Evolutionary conservation across 37 sponge, comb jelly and placozoan genomes (phyloP).

Genomic region (Ianthella basta): DNA sequence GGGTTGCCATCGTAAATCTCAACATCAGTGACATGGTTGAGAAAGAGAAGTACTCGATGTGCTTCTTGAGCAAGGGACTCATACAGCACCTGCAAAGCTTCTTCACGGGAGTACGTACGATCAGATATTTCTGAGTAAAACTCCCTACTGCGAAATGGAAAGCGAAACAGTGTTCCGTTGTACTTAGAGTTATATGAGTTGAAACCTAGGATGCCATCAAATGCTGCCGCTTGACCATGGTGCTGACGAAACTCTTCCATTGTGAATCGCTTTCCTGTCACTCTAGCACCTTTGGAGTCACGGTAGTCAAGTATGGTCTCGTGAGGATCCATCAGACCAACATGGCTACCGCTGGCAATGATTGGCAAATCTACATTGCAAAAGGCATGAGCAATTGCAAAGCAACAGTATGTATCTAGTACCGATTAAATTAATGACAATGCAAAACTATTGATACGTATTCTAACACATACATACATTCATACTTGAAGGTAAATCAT

Average conservation of each 20-base stretch:
- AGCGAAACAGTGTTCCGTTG: conserved; percentile 75
- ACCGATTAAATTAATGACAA: no score
- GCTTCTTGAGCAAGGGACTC: conserved; percentile 52
- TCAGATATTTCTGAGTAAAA: conserved; percentile 43
- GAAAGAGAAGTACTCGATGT: conserved; percentile 59
- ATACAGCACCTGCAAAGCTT: conserved; percentile 44
- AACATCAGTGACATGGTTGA: conserved; percentile 52
- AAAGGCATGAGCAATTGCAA: no score
- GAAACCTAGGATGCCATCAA: conserved; percentile 45
- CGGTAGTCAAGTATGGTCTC: background rate
- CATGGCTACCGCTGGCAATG: conserved; percentile 51
- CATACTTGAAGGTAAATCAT: no score
- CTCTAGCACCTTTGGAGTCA: background rate
- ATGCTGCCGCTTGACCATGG: conserved; percentile 40
- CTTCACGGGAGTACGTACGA: conserved; percentile 26
- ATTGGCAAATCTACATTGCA: conserved; percentile 64
- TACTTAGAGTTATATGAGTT: background rate
- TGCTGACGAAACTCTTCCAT: conserved; percentile 38
- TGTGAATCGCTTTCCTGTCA: conserved; percentile 17
- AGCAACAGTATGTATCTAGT: no score
- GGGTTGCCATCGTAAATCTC: conserved; percentile 24
- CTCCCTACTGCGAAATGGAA: conserved; percentile 62
- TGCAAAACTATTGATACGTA: no score
- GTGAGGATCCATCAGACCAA: conserved; percentile 69
- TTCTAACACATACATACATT: no score